Base-by-base conservation (phyloP, 2,888 invertebrate genomes). In the Meteorus colon region DNA sequence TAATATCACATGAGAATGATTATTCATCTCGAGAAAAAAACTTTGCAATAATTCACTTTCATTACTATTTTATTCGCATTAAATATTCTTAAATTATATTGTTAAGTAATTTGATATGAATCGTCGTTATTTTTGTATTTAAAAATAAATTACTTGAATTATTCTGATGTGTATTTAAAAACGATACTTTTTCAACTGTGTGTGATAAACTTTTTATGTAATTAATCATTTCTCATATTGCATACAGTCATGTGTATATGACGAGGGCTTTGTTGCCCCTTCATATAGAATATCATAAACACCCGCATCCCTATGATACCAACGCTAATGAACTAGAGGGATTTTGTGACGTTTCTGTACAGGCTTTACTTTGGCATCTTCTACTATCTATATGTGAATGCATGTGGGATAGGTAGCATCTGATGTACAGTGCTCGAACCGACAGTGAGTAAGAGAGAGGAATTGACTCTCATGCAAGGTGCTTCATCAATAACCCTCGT, bases 401-500 rank as follows among this genome's bases (percentile, higher is more conserved):
- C n/a, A 55, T 55, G 8, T 55, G 55, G 55, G 55, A 55, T 55
- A 55, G 19, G 19, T n/a, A 55, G 8, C 19, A 55, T 55, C 24
- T 19, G 41, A 41, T 41, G 55, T 55, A 19, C 55, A 55, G 8
- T 55, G 55, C 19, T 24, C 60, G 45, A 74, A 72, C 68, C 63
- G 51, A 68, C 68, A 31, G 31, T 31, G 55, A 31, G 34, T 65
- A 19, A 37, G 55, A 19, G 55, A 55, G 55, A 19, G 55, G 2
- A 19, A 19, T n/a, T 55, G n/a, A 19, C 19, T 55, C 55, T 19
- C 24, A 8, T 19, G 55, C 55, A n/a, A 31, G 48, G 75, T 68
- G 73, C 72, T 81, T 79, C 80, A 81, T 81, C 81, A 81, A 81
- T 81, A 81, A 79, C 76, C 76, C 72, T 70, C 74, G 41, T 24